Evolutionary conservation across 2,113 vertebrate genomes (phyloP).

Genomic region (Leiothrix lutea): DNA sequence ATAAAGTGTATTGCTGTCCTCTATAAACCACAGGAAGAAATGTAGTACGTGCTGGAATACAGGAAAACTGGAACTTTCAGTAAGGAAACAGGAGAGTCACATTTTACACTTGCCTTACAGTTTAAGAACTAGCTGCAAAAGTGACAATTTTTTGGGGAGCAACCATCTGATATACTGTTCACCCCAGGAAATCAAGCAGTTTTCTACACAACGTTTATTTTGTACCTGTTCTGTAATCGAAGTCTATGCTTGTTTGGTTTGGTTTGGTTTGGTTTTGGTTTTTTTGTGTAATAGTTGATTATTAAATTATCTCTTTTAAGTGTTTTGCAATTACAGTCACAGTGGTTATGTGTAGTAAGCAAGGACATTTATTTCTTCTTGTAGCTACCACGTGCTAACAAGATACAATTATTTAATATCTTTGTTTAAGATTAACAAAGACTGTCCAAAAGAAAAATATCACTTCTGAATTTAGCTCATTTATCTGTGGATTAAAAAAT

Average conservation of each 20-base stretch:
- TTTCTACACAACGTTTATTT: neutral
- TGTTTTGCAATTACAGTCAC: neutral
- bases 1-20: neutral
- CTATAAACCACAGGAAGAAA: neutral
- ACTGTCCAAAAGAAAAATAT: neutral
- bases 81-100: neutral
- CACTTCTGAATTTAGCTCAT: neutral
- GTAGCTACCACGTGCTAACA: neutral
- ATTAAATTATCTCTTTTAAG: neutral
- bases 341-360: neutral
- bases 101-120: neutral
- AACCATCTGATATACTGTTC: neutral
- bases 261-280: neutral
- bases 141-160: neutral
- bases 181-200: neutral
- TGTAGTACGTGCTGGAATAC: neutral
- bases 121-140: neutral
- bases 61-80: neutral
- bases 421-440: neutral
- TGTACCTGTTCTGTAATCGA: neutral
- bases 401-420: neutral
- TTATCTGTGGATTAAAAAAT: neutral
- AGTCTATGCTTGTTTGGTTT: neutral
- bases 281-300: neutral
- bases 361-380: neutral